A percentile compares a stretch with the other conserved stretches of the same genome.
Evolutionary conservation across 2,113 vertebrate genomes (phyloP).

Genomic region (Muscicapa adusta): DNA sequence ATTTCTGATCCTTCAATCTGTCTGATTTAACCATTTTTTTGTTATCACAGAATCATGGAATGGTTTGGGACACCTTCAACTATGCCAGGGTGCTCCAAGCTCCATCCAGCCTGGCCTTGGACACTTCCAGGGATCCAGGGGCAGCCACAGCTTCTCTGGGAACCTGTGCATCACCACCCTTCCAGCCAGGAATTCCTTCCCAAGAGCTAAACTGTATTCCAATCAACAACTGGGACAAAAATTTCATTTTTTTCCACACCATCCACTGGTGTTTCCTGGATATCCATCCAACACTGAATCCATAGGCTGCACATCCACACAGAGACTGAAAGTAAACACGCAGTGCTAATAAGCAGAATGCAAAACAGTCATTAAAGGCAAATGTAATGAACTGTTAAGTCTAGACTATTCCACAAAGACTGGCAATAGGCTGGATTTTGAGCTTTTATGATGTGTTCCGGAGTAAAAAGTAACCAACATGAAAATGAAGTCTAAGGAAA

Average conservation of each 20-base stretch:
- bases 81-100: rapidly evolving
- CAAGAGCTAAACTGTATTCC: background rate
- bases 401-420: background rate
- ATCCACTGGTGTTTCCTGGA: background rate
- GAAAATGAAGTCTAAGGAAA: background rate
- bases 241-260: background rate
- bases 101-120: background rate
- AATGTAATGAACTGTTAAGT: background rate
- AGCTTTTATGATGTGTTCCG: background rate
- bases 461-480: background rate
- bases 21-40: background rate
- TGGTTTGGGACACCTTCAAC: background rate
- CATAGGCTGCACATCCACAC: background rate
- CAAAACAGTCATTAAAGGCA: background rate
- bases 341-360: background rate
- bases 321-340: background rate
- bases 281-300: background rate
- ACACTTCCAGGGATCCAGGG: background rate
- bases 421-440: background rate
- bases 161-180: background rate
- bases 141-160: background rate
- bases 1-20: background rate
- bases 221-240: background rate
- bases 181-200: background rate
- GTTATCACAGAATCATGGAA: background rate